A percentile compares a stretch with the other conserved stretches of the same genome.
Evolutionary conservation across 2,797 vertebrate species (phyloP).

Genomic region (Halcyon leucocephala): DNA sequence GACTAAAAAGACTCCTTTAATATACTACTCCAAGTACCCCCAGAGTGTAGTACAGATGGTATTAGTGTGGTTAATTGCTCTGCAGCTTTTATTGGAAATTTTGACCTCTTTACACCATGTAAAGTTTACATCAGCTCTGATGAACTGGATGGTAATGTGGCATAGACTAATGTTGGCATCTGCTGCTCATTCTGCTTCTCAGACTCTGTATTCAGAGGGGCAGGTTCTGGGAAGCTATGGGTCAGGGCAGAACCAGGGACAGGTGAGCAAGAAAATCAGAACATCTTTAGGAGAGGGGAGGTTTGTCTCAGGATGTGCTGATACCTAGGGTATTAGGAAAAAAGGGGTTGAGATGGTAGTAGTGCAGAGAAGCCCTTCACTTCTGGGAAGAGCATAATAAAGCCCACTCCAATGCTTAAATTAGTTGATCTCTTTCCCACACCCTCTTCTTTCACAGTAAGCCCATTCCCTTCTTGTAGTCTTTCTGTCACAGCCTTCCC

Average conservation of each 20-base stretch:
- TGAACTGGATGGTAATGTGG: neutral
- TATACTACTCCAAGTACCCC: neutral
- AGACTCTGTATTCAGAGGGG: rapidly evolving
- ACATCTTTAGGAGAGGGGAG: neutral
- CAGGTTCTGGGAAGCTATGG: neutral
- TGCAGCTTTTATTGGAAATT: neutral
- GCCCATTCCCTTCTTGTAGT: neutral
- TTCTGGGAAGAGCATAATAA: neutral
- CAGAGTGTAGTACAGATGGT: neutral
- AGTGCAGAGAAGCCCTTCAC: neutral
- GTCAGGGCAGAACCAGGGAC: neutral
- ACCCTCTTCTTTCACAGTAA: neutral
- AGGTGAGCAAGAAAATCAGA: neutral
- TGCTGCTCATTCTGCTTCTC: neutral
- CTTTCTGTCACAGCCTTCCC: neutral
- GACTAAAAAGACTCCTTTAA: neutral
- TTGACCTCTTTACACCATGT: neutral
- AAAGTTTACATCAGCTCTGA: neutral
- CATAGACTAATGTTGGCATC: neutral
- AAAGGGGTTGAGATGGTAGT: neutral
- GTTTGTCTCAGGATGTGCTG: neutral
- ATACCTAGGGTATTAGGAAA: neutral
- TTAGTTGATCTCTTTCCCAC: neutral
- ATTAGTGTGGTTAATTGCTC: neutral
- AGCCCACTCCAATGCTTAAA: neutral